These are phyloP conservation scores for Bradypus variegatus DNA, from an alignment of 2,797 vertebrate genomes.

Conservation along the genomic window DNA sequence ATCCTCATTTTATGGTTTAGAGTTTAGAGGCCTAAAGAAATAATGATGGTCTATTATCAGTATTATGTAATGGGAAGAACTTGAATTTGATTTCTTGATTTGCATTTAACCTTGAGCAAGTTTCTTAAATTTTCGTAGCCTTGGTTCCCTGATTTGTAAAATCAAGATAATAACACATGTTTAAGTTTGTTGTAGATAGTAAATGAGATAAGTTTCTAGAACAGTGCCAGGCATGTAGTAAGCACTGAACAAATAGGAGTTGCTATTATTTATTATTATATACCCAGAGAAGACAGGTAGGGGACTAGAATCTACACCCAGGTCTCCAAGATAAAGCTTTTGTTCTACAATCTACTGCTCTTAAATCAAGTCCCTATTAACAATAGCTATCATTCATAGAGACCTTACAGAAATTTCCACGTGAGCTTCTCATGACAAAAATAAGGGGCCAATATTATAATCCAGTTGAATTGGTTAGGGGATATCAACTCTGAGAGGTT, in stretches of 20 bases:
- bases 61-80: not conserved
- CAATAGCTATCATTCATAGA: not conserved
- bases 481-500: not conserved
- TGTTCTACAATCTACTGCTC: not conserved
- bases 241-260: not conserved
- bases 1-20: not conserved
- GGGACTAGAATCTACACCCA: not conserved
- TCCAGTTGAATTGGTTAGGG: not conserved
- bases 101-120: not conserved
- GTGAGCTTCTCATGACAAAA: not conserved
- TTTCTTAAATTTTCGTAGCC: constrained; percentile 28
- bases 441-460: not conserved
- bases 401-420: not conserved
- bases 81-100: not conserved
- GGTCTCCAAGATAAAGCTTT: not conserved
- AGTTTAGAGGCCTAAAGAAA: not conserved
- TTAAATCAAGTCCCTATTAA: not conserved
- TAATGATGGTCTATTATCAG: not conserved
- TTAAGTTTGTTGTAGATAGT: not conserved
- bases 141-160: not conserved
- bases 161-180: not conserved
- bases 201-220: not conserved
- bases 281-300: not conserved
- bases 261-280: not conserved
- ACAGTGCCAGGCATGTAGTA: not conserved